Conservation (phyloP, 1,140 invertebrate genomes). For the Trichonephila inaurata region DNA sequence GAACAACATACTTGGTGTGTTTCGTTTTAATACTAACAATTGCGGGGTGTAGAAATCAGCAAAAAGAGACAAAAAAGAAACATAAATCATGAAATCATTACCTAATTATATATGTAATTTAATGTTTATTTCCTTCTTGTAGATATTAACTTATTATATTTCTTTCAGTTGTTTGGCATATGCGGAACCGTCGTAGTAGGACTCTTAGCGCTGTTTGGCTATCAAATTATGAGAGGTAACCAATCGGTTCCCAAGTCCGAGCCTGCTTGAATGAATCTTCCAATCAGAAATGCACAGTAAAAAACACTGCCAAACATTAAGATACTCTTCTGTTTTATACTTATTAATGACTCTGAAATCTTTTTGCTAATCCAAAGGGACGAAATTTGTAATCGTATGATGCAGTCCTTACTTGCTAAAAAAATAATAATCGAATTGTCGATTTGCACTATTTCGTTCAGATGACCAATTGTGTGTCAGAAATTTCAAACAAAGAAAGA, state of each 20-base stretch:
- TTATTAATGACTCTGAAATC: neutral
- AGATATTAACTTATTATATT: neutral
- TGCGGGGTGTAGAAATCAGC: too few species aligned
- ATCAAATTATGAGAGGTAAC: neutral
- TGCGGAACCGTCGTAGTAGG: conserved; percentile 64
- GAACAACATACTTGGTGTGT: too few species aligned
- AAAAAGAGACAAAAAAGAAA: too few species aligned
- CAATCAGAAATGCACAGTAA: neutral
- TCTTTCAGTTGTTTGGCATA: conserved; percentile 67
- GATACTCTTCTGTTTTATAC: conserved; percentile 11
- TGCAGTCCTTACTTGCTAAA: neutral
- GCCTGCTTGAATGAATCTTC: conserved; percentile 28
- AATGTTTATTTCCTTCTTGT: neutral
- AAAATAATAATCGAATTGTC: neutral
- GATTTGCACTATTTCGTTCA: neutral
- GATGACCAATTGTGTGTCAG: neutral
- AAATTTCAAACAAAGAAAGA: neutral
- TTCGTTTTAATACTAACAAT: too few species aligned
- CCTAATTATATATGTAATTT: too few species aligned
- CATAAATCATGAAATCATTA: too few species aligned
- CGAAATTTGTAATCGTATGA: neutral
- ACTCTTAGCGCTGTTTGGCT: conserved; percentile 53
- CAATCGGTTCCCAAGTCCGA: conserved; percentile 54
- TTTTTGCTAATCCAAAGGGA: neutral
- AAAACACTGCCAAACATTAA: conserved; percentile 30